A percentile compares a stretch with the other conserved stretches of the same genome.
These are phyloP conservation scores for Sipunculus nudus DNA, from an alignment of 2,888 invertebrate species.

Conservation along the genomic window DNA sequence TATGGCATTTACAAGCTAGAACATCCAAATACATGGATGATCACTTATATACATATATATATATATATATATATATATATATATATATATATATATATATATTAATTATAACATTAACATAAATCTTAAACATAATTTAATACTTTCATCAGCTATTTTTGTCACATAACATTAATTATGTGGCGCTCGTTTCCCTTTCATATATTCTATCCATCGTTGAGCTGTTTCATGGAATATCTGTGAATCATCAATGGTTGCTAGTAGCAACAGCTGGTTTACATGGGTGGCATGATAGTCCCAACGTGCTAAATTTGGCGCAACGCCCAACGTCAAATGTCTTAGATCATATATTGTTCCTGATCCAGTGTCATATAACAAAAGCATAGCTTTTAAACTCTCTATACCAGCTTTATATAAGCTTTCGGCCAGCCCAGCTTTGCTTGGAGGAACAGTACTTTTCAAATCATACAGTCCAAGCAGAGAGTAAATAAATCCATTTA, in stretches of 20 bases:
- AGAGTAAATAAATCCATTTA: slow-evolving; percentile 98
- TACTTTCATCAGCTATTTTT: background rate
- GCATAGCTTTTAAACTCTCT: slow-evolving; percentile 84
- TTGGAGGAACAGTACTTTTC: slow-evolving; percentile 77
- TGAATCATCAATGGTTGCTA: slow-evolving; percentile 81
- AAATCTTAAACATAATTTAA: background rate
- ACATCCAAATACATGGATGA: too few species aligned
- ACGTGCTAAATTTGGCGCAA: slow-evolving; percentile 87
- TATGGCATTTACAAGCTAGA: too few species aligned
- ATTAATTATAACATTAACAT: background rate
- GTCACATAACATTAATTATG: slow-evolving; percentile 76
- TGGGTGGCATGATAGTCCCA: slow-evolving; percentile 99
- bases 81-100: slow-evolving; percentile 5
- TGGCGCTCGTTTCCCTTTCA: slow-evolving; percentile 91
- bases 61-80: background rate
- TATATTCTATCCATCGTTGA: slow-evolving; percentile 92
- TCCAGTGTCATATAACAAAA: slow-evolving; percentile 91
- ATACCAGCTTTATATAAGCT: slow-evolving; percentile 55
- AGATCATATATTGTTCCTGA: slow-evolving; percentile 96
- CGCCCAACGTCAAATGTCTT: slow-evolving; percentile 81
- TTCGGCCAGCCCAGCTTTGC: slow-evolving; percentile 68
- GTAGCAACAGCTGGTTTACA: slow-evolving; percentile 84
- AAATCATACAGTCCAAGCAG: slow-evolving; percentile 95
- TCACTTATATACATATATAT: too few species aligned
- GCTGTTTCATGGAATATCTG: slow-evolving; percentile 84